Conservation (phyloP, 2,113 vertebrate genomes). For the Pavo muticus region DNA sequence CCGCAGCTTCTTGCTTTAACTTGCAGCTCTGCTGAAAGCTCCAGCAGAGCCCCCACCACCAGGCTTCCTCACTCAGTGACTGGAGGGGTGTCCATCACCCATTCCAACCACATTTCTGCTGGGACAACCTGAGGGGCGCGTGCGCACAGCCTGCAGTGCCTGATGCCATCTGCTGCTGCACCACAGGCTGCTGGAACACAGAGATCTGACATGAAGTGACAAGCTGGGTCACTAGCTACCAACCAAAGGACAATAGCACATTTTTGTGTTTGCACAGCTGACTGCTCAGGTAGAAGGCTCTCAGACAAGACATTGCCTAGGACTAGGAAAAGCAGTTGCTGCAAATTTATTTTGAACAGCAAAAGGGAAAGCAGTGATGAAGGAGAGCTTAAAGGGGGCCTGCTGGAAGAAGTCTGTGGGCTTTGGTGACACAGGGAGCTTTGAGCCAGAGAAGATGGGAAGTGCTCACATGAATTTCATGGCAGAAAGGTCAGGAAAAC, state of each 20-base stretch:
- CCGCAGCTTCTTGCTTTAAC: background rate
- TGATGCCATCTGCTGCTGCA: rapidly evolving
- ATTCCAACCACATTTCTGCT: background rate
- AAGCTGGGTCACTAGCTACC: background rate
- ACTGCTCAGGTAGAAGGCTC: background rate
- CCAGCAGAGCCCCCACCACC: background rate
- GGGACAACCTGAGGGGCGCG: background rate
- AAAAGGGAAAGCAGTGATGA: background rate
- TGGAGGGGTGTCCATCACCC: rapidly evolving
- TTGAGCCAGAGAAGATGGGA: conserved; percentile 7
- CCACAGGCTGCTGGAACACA: rapidly evolving
- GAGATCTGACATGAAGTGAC: rapidly evolving
- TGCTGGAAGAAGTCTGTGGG: background rate
- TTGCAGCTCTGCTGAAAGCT: background rate
- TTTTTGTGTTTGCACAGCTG: background rate
- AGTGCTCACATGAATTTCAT: background rate
- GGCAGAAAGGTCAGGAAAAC: conserved; percentile 31
- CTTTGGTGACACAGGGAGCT: background rate
- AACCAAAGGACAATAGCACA: background rate
- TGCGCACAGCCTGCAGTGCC: rapidly evolving
- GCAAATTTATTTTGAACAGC: background rate
- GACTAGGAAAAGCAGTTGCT: background rate
- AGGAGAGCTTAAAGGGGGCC: background rate
- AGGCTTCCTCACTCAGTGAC: background rate
- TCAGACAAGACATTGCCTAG: background rate